Conservation (phyloP, 2,797 vertebrate genomes). For the Amblyraja radiata region DNA sequence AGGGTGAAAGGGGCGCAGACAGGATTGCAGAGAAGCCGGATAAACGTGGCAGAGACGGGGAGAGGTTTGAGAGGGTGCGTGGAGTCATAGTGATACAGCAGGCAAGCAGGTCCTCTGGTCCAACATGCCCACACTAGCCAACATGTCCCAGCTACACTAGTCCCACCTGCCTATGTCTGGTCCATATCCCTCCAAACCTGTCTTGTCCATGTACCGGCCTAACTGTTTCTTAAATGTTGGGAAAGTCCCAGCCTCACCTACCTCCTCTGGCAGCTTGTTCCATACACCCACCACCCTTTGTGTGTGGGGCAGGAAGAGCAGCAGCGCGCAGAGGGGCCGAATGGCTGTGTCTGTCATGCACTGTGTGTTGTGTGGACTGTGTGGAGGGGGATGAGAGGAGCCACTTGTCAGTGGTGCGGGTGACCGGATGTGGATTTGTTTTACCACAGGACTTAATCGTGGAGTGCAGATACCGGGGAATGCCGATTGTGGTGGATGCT, state of each 20-base stretch:
- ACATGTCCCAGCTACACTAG: too few relatives aligned
- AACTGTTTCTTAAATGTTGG: too few relatives aligned
- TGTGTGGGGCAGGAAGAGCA: neutral
- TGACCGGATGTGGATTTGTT: neutral
- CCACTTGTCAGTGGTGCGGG: neutral
- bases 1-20: neutral
- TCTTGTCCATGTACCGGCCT: too few relatives aligned
- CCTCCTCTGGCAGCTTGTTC: too few relatives aligned
- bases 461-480: slow-evolving; percentile 74
- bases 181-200: too few relatives aligned
- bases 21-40: neutral
- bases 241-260: too few relatives aligned
- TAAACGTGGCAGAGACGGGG: neutral
- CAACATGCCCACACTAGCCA: too few relatives aligned
- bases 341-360: neutral
- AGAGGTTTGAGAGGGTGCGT: neutral
- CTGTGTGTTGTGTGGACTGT: neutral
- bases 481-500: slow-evolving; percentile 88
- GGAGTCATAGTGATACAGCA: too few relatives aligned
- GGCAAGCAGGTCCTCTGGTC: too few relatives aligned
- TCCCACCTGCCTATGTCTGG: too few relatives aligned
- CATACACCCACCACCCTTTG: too few relatives aligned
- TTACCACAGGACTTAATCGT: slow-evolving; percentile 79
- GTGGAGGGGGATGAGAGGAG: neutral
- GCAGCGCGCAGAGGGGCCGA: neutral